Evolutionary conservation across 2,888 invertebrate genomes (phyloP).

Genomic region (Dichetophora obliterata): DNA sequence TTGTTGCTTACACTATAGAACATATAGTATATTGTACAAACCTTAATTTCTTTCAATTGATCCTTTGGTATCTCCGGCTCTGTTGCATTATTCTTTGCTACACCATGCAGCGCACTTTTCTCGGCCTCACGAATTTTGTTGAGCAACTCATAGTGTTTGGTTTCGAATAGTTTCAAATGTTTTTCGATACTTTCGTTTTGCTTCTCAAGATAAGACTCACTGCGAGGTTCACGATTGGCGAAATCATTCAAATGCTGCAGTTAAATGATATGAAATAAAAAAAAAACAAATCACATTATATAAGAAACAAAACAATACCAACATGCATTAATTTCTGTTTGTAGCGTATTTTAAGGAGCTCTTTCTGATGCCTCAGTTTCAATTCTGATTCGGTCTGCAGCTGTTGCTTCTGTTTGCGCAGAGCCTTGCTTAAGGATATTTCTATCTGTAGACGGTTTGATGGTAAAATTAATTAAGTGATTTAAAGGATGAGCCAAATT

Average conservation of each 20-base stretch:
- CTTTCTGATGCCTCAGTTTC: slow-evolving; percentile 61
- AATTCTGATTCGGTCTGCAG: slow-evolving; percentile 57
- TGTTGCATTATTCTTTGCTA: background rate
- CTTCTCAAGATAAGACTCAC: slow-evolving; percentile 47
- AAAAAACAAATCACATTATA: background rate
- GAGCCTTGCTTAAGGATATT: slow-evolving; percentile 59
- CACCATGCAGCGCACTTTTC: slow-evolving; percentile 21
- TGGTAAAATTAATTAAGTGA: background rate
- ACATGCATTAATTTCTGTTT: slow-evolving; percentile 63
- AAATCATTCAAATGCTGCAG: slow-evolving; percentile 52
- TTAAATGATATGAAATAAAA: background rate
- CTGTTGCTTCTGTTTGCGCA: slow-evolving; percentile 60
- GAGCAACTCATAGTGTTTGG: slow-evolving; percentile 57
- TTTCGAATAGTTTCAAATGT: slow-evolving; percentile 61
- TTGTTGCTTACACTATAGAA: too few relatives aligned
- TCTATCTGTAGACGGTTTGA: slow-evolving; percentile 54
- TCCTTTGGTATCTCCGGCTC: background rate
- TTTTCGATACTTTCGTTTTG: slow-evolving; percentile 58
- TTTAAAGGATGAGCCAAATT: background rate
- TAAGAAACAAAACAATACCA: background rate
- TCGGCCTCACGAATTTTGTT: slow-evolving; percentile 56
- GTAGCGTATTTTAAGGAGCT: slow-evolving; percentile 60
- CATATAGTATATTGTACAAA: too few relatives aligned
- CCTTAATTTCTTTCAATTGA: background rate
- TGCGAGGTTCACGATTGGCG: slow-evolving; percentile 45